Percentiles rank a stretch among this genome's conserved stretches.
phyloP scores from a whole-genome alignment of 2,888 invertebrate species.

The Agriopis aurantiaria region DNA sequence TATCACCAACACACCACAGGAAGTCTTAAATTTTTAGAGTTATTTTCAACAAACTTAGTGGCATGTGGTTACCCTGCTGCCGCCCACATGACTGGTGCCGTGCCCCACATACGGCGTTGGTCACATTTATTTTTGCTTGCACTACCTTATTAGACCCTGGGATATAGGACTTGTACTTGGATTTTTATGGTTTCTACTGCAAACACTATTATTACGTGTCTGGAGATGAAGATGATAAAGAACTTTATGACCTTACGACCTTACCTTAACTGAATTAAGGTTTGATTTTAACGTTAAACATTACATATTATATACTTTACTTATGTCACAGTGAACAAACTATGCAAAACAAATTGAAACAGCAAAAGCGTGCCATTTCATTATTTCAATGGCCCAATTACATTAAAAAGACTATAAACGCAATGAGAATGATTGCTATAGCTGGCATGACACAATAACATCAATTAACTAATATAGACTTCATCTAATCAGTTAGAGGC shows the following conservation, averaged over 20 bases:
- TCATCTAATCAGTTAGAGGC: constrained; percentile 19
- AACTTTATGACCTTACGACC: no score
- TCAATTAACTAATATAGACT: constrained; percentile 22
- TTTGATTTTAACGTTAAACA: no score
- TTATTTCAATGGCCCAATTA: constrained; percentile 19
- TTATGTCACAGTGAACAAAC: no score
- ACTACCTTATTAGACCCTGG: constrained; percentile 43
- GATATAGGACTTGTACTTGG: constrained; percentile 9
- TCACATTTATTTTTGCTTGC: constrained; percentile 47
- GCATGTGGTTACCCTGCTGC: constrained; percentile 39
- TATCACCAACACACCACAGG: no score
- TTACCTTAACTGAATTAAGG: no score
- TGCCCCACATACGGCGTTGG: constrained; percentile 50
- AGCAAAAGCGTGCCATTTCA: constrained; percentile 5
- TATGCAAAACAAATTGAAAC: not conserved
- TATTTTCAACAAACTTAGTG: no score
- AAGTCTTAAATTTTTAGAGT: no score
- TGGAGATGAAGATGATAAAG: no score
- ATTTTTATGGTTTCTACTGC: constrained; percentile 26
- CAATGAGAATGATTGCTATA: constrained; percentile 24
- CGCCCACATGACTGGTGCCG: constrained; percentile 49
- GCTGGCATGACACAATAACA: constrained; percentile 20
- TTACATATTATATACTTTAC: no score
- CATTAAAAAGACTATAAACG: constrained; percentile 21
- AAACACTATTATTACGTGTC: not conserved